Evolutionary conservation across 23 tunicate genomes (phyloP).

Genomic region (Styela plicata): DNA sequence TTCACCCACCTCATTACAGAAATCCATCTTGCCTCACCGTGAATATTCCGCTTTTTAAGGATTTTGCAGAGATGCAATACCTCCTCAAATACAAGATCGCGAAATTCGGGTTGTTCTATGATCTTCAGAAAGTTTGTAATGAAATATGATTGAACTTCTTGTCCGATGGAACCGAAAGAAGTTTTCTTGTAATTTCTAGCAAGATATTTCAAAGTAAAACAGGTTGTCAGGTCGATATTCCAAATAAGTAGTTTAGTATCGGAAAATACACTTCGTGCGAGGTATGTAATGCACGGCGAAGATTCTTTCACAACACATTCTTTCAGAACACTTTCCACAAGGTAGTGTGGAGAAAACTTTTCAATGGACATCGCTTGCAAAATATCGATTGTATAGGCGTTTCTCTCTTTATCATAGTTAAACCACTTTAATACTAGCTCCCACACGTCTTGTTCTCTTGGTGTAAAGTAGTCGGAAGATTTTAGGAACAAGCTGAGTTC

Average conservation of each 20-base stretch:
- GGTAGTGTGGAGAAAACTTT: not conserved
- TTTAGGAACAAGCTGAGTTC: slow-evolving; percentile 18
- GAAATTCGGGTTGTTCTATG: slow-evolving; percentile 5
- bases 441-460: slow-evolving; percentile 1
- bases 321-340: not conserved
- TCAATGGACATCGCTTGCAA: not conserved
- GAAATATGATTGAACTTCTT: slow-evolving; percentile 3
- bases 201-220: slow-evolving; percentile 15
- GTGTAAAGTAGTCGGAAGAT: not conserved
- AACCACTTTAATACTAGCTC: slow-evolving; percentile 6
- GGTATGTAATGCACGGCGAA: not conserved
- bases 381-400: not conserved
- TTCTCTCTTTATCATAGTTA: not conserved
- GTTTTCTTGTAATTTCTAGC: slow-evolving; percentile 13
- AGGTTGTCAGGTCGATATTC: slow-evolving; percentile 1
- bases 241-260: slow-evolving; percentile 12
- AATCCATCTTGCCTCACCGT: slow-evolving; percentile 21
- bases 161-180: not conserved
- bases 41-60: slow-evolving; percentile 5
- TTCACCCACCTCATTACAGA: slow-evolving; percentile 27
- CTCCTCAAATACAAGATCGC: not conserved
- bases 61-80: slow-evolving; percentile 10
- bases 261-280: not conserved
- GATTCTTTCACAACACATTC: not conserved
- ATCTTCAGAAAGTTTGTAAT: slow-evolving; percentile 11